These are phyloP conservation scores for Patella vulgata DNA, from an alignment of 1,140 invertebrate species.

Conservation along the genomic window DNA sequence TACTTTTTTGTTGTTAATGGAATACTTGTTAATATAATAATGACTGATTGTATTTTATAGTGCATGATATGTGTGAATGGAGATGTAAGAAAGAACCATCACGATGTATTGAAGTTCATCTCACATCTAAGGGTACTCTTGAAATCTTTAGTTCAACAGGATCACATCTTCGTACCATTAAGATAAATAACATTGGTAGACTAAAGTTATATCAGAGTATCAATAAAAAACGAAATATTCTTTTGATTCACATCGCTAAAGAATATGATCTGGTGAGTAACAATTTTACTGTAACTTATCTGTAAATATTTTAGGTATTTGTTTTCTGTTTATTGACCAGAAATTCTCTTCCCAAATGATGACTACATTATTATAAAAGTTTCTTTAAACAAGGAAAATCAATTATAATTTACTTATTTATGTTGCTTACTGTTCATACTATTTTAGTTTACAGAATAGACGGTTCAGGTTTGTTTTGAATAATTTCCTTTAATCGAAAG, in stretches of 20 bases:
- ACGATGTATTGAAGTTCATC: slow-evolving; percentile 33
- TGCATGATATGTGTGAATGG: slow-evolving; percentile 45
- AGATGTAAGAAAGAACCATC: slow-evolving; percentile 25
- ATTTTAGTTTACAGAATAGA: neutral
- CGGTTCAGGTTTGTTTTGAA: neutral
- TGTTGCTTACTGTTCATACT: neutral
- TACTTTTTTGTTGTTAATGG: too few species aligned
- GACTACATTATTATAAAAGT: too few species aligned
- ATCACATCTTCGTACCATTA: slow-evolving; percentile 63
- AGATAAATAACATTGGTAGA: slow-evolving; percentile 77
- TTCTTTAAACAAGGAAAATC: too few species aligned
- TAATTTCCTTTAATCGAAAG: too few species aligned
- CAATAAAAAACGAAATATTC: slow-evolving; percentile 80
- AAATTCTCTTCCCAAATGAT: too few species aligned
- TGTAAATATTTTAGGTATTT: neutral
- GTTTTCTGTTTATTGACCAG: neutral
- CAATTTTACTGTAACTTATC: neutral
- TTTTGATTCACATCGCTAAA: slow-evolving; percentile 85
- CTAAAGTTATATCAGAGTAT: slow-evolving; percentile 74
- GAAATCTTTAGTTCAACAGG: slow-evolving; percentile 46
- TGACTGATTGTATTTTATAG: slow-evolving; percentile 19
- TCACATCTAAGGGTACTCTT: slow-evolving; percentile 37
- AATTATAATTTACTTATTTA: neutral
- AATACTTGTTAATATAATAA: too few species aligned
- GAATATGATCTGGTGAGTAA: slow-evolving; percentile 82